phyloP scores from a whole-genome alignment of 2,113 vertebrate genomes.

The Spilogale gracilis region DNA sequence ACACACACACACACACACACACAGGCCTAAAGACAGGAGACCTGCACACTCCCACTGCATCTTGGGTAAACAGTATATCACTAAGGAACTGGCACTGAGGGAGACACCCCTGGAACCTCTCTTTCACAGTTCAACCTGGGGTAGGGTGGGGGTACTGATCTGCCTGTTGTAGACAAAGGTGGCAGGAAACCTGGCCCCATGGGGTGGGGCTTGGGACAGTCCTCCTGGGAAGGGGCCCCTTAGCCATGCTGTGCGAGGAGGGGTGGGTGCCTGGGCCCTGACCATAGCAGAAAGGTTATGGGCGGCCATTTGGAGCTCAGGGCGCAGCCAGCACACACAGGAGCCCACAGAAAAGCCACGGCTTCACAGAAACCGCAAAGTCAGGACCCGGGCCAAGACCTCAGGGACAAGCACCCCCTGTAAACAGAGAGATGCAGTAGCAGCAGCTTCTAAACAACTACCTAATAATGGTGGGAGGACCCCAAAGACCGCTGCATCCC shows the following conservation, averaged over 20 bases:
- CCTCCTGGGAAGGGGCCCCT: slow-evolving; percentile 63
- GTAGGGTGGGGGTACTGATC: not conserved
- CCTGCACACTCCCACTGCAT: slow-evolving; percentile 11
- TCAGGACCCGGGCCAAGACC: slow-evolving; percentile 52
- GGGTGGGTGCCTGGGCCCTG: not conserved
- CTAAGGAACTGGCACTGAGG: slow-evolving; percentile 74
- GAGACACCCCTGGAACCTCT: slow-evolving; percentile 59
- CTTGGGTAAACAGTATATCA: slow-evolving; percentile 49
- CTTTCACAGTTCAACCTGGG: slow-evolving; percentile 68
- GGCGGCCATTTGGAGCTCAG: slow-evolving; percentile 72
- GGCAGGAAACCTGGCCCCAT: slow-evolving; percentile 27
- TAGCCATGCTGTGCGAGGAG: slow-evolving; percentile 28
- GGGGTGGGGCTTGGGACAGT: slow-evolving; percentile 2
- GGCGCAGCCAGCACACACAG: slow-evolving; percentile 82
- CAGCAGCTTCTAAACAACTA: slow-evolving; percentile 69
- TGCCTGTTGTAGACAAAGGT: slow-evolving; percentile 25
- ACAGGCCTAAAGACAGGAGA: slow-evolving; percentile 51
- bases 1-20: not conserved
- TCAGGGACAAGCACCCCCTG: not conserved
- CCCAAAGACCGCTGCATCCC: slow-evolving; percentile 1
- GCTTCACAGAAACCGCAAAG: slow-evolving; percentile 68
- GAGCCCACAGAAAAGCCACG: slow-evolving; percentile 72
- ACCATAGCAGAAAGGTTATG: slow-evolving; percentile 57
- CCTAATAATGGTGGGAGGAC: not conserved
- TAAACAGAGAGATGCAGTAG: slow-evolving; percentile 42